These are phyloP conservation scores for Vulpes lagopus DNA, from an alignment of 2,113 vertebrate genomes.

Conservation along the genomic window DNA sequence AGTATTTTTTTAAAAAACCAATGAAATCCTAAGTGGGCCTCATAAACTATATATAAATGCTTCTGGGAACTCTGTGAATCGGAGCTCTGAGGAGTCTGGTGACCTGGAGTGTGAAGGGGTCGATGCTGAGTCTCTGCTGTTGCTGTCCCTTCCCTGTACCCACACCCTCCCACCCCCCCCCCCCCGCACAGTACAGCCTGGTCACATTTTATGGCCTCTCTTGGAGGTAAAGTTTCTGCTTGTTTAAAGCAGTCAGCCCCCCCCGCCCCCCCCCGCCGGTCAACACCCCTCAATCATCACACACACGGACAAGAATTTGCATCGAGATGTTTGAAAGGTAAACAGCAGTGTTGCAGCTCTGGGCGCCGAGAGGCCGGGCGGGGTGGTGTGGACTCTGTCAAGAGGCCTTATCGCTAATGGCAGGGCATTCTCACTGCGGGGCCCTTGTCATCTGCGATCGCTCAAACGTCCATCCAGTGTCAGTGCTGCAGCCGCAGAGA, in stretches of 20 bases:
- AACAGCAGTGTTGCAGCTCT: neutral
- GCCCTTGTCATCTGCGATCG: accelerated
- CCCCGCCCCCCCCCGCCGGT: neutral
- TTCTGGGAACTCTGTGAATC: neutral
- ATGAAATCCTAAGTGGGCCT: too few relatives aligned
- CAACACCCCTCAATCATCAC: neutral
- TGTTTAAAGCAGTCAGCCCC: neutral
- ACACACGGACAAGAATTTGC: neutral
- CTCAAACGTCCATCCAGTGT: neutral
- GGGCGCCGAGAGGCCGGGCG: accelerated
- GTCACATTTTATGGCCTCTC: neutral
- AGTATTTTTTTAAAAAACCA: neutral
- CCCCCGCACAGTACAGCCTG: neutral
- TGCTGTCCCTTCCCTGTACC: accelerated
- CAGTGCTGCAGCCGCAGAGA: neutral
- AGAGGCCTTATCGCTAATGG: neutral
- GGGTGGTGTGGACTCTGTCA: neutral
- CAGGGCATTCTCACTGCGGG: neutral
- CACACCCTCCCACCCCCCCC: accelerated
- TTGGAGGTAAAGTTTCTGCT: neutral
- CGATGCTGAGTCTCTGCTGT: too few relatives aligned
- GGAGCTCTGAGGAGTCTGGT: neutral
- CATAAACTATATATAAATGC: neutral
- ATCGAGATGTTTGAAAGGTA: neutral
- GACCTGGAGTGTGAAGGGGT: neutral